Percentiles rank a stretch among this genome's conserved stretches.
phyloP scores from a whole-genome alignment of 2,888 invertebrate genomes.

The Nomada ferruginata region DNA sequence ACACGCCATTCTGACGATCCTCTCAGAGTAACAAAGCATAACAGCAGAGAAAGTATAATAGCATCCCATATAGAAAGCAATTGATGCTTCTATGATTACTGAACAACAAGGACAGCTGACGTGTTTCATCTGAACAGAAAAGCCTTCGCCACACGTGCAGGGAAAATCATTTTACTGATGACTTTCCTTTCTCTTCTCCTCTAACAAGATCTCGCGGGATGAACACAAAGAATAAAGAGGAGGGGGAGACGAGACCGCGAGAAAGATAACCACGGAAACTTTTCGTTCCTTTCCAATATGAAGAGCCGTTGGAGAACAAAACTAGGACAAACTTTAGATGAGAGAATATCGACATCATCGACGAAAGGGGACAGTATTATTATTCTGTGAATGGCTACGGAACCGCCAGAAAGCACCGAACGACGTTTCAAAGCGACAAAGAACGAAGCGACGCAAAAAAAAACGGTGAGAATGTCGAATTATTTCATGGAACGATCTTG shows the following conservation, averaged over 20 bases:
- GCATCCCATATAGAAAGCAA: conserved; percentile 33
- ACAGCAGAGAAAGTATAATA: conserved; percentile 12
- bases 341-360: conserved; percentile 57
- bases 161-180: conserved; percentile 30
- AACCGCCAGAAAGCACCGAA: conserved; percentile 16
- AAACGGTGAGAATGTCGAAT: neutral
- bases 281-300: conserved; percentile 57
- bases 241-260: neutral
- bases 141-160: neutral
- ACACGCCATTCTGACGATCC: conserved; percentile 38
- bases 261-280: conserved; percentile 61
- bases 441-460: neutral
- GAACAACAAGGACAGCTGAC: neutral
- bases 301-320: conserved; percentile 36
- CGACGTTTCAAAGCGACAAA: neutral
- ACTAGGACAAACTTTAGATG: conserved; percentile 66
- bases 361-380: conserved; percentile 48
- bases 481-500: conserved; percentile 39
- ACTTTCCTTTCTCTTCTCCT: conserved; percentile 20
- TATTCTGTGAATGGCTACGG: conserved; percentile 42
- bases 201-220: conserved; percentile 18
- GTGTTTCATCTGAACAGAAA: conserved; percentile 5
- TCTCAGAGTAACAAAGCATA: conserved; percentile 42
- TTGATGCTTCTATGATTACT: conserved; percentile 59
- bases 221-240: conserved; percentile 9